phyloP scores from a whole-genome alignment of 2,888 invertebrate species.

The Athripsodes cinereus region DNA sequence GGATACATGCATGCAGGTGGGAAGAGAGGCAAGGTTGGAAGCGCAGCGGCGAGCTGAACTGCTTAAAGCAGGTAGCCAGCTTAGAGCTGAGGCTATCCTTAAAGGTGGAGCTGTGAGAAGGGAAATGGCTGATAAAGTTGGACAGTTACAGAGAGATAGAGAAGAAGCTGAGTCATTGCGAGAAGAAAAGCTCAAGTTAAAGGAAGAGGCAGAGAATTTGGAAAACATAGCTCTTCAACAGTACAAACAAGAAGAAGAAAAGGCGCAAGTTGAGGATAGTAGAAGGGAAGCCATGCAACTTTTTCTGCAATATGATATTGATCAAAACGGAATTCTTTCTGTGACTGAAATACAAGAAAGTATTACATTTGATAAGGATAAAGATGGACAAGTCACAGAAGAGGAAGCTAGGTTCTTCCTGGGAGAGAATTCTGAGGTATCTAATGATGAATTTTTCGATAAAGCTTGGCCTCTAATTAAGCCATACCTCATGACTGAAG shows the following conservation, averaged over 20 bases:
- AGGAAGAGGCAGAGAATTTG: conserved; percentile 63
- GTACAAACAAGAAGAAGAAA: conserved; percentile 65
- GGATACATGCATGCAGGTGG: conserved; percentile 77
- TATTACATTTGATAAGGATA: conserved; percentile 76
- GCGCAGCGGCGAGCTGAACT: conserved; percentile 68
- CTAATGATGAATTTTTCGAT: conserved; percentile 60
- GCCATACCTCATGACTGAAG: conserved; percentile 69
- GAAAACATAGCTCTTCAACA: conserved; percentile 72
- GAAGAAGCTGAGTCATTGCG: conserved; percentile 74
- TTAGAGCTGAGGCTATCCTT: conserved; percentile 66
- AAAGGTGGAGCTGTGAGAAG: conserved; percentile 69
- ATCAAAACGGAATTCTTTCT: conserved; percentile 70
- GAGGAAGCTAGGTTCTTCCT: conserved; percentile 80
- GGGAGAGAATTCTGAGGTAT: conserved; percentile 60
- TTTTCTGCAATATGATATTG: conserved; percentile 74
- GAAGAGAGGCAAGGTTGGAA: conserved; percentile 66
- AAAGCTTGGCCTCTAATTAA: conserved; percentile 74
- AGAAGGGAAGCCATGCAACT: conserved; percentile 62
- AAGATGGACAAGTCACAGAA: conserved; percentile 78
- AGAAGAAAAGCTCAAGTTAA: conserved; percentile 68
- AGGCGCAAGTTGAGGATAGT: conserved; percentile 51
- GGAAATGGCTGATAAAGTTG: conserved; percentile 65
- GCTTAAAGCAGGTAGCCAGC: conserved; percentile 70
- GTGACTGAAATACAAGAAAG: conserved; percentile 63
- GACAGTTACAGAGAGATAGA: conserved; percentile 64